Evolutionary conservation across 2,888 invertebrate genomes (phyloP), one percentile per base, ranked within the genome.

Genomic region (Ligdia adustata): DNA sequence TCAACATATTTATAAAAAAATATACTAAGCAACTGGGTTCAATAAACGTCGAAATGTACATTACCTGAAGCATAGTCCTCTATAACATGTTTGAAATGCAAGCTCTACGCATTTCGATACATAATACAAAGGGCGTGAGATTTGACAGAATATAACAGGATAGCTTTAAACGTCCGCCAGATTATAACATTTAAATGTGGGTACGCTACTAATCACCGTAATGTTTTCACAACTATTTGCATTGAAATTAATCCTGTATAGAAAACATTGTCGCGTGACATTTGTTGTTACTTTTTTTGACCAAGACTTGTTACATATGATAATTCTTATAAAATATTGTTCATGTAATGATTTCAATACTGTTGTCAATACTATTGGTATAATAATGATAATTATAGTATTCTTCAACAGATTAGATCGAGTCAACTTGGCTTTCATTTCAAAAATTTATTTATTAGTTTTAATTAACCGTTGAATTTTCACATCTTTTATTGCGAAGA

Each of bases 321-420:
- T 46, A 48, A 41, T 52, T 54, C 50, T 45, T 55, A 46, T 53
- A 47, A 9, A 49, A 14, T 32, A 46, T 41, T 54, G 51, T 55
- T 49, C 51, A 26, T 6, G 26, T 42, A 44, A 50, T n/a, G 50
- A 48, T 50, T 60, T 38, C 44, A 55, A 43, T 51, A 52, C 61
- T 69, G 69, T 73, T 73, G 72, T 69, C 55, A 58, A 61, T 72
- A 66, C 72, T 75, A 72, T 73, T 71, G 54, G 42, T 39, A 48
- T 52, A 57, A 46, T 43, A 39, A 47, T 49, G 26, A 55, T 61
- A 47, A 63, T 43, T 59, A 74, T 74, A 75, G 71, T 69, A 62
- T 54, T 68, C 43, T 59, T 65, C 69, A 73, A 69, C 66, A 61
- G 61, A 42, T 34, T 52, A 56, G 45, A 46, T 49, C 40, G 46